Percentiles rank a stretch among this genome's conserved stretches.
Evolutionary conservation across 2,797 vertebrate species (phyloP).

Genomic region (Thripadectes ignobilis): DNA sequence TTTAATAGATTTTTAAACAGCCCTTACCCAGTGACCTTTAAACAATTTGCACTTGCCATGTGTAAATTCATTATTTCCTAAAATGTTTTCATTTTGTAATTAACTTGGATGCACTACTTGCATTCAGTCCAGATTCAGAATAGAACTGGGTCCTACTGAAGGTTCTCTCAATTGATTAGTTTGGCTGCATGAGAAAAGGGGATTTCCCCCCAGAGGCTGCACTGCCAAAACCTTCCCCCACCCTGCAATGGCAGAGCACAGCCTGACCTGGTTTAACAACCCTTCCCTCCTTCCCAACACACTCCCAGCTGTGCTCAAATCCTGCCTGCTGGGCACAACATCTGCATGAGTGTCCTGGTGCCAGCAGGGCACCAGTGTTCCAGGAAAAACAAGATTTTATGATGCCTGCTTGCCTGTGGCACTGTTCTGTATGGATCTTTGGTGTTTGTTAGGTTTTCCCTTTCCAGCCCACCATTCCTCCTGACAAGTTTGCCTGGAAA

Average conservation of each 20-base stretch:
- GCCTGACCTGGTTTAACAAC: background rate
- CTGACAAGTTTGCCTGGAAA: background rate
- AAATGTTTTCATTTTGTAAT: conserved; percentile 43
- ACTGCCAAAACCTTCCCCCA: background rate
- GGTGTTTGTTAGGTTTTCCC: rapidly evolving
- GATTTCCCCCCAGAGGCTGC: background rate
- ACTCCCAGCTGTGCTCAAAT: background rate
- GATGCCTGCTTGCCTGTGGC: background rate
- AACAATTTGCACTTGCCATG: background rate
- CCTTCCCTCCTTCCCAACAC: background rate
- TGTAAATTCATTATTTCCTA: conserved; percentile 44
- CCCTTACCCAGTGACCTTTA: conserved; percentile 5
- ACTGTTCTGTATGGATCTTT: background rate
- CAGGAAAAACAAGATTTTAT: background rate
- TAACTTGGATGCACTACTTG: background rate
- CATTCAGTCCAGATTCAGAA: background rate
- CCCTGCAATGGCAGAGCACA: rapidly evolving
- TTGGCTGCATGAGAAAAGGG: background rate
- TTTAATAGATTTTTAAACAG: conserved; percentile 24
- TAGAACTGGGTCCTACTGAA: background rate
- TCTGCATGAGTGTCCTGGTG: background rate
- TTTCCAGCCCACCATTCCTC: background rate
- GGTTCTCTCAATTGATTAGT: background rate
- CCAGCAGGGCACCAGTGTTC: background rate
- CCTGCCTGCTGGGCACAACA: rapidly evolving